phyloP scores from a whole-genome alignment of 1,140 invertebrate genomes.

The Eciton burchellii region DNA sequence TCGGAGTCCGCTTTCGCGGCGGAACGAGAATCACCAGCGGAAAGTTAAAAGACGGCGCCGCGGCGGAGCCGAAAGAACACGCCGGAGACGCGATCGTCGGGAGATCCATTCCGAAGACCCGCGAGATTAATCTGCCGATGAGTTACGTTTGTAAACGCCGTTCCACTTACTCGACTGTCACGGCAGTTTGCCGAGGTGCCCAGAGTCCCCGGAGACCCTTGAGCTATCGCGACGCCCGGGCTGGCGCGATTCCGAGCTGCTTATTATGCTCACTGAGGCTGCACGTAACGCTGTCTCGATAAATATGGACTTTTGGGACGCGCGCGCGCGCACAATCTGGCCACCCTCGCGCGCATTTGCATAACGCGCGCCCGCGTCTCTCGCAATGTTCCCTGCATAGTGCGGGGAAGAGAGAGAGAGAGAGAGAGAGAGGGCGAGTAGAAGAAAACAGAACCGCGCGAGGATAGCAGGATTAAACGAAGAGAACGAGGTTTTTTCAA shows the following conservation, averaged over 20 bases:
- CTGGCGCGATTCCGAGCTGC: constrained; percentile 51
- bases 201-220: constrained; percentile 59
- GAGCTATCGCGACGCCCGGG: constrained; percentile 48
- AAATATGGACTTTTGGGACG: constrained; percentile 18
- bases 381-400: background rate
- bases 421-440: too few species aligned
- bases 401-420: too few species aligned
- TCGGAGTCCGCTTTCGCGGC: constrained; percentile 21
- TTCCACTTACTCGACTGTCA: constrained; percentile 82
- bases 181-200: constrained; percentile 60
- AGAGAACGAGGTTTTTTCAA: background rate
- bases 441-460: background rate
- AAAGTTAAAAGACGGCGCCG: constrained; percentile 43
- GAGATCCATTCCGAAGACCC: constrained; percentile 55
- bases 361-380: background rate
- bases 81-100: constrained; percentile 52
- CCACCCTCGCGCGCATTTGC: background rate
- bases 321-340: background rate
- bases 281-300: constrained; percentile 22
- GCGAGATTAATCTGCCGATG: constrained; percentile 60
- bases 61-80: constrained; percentile 44
- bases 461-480: background rate
- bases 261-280: constrained; percentile 56
- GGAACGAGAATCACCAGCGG: constrained; percentile 41
- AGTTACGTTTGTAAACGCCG: constrained; percentile 74